Evolutionary conservation across 2,113 vertebrate species (phyloP).

Genomic region (Mormyrus lacerda): DNA sequence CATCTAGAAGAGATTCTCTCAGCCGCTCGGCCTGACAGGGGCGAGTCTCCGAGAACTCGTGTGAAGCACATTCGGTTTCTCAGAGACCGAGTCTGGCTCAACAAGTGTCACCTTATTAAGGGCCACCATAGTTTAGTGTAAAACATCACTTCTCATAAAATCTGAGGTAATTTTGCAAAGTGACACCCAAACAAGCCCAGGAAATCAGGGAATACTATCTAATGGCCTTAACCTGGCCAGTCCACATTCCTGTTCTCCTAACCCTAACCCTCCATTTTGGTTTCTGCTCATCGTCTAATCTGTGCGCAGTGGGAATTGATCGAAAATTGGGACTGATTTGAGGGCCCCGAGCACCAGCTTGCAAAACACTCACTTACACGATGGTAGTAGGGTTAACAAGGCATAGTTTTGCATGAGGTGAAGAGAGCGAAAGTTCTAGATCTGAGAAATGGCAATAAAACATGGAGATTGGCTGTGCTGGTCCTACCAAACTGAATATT

Average conservation of each 20-base stretch:
- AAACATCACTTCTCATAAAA: not conserved
- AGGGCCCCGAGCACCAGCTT: not conserved
- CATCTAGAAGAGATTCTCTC: not conserved
- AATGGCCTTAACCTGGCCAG: not conserved
- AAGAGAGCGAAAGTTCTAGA: not conserved
- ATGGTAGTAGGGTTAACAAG: not conserved
- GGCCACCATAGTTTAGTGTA: not conserved
- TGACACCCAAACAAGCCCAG: not conserved
- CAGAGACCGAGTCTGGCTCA: not conserved
- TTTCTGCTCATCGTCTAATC: not conserved
- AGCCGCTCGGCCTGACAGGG: not conserved
- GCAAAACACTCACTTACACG: not conserved
- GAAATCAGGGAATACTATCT: not conserved
- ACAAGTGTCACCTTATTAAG: not conserved
- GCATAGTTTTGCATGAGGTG: not conserved
- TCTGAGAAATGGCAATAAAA: not conserved
- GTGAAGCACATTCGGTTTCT: not conserved
- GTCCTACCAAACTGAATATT: not conserved
- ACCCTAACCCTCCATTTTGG: not conserved
- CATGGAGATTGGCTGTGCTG: not conserved
- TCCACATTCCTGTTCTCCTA: not conserved
- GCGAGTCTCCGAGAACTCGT: not conserved
- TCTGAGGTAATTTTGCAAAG: not conserved
- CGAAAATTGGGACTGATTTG: not conserved
- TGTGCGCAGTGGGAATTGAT: not conserved